phyloP scores from a whole-genome alignment of 2,113 vertebrate genomes.

The Lepus timidus region DNA sequence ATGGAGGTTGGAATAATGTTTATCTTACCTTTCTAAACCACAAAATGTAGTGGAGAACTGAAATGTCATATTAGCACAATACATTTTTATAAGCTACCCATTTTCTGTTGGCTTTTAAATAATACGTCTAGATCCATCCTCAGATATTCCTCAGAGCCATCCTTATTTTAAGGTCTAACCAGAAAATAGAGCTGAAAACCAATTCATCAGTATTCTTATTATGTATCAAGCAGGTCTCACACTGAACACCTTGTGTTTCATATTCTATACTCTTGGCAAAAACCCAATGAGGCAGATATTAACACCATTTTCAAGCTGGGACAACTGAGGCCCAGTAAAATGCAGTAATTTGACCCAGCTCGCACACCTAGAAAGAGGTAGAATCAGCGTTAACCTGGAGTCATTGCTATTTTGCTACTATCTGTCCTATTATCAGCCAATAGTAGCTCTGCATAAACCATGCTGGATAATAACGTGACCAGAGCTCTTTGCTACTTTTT shows the following conservation, averaged over 20 bases:
- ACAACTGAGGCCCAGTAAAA: slow-evolving; percentile 12
- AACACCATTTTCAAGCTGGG: neutral
- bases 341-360: neutral
- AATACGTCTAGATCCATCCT: neutral
- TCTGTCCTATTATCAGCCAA: neutral
- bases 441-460: neutral
- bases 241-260: neutral
- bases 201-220: neutral
- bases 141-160: neutral
- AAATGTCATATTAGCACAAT: slow-evolving; percentile 31
- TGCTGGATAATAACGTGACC: neutral
- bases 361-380: neutral
- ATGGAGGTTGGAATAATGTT: slow-evolving; percentile 51
- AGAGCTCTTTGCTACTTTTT: neutral
- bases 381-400: neutral
- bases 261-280: slow-evolving; percentile 30
- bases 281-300: neutral
- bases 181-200: slow-evolving; percentile 52
- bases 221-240: neutral
- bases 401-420: neutral
- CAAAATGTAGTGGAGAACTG: slow-evolving; percentile 19
- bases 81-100: slow-evolving; percentile 61
- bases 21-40: slow-evolving; percentile 59
- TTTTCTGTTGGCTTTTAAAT: slow-evolving; percentile 58
- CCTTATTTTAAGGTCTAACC: slow-evolving; percentile 49